Percentiles rank a stretch among this genome's conserved stretches.
These are phyloP conservation scores for Trochalopteron elliotii DNA, from an alignment of 2,113 vertebrate species.

Conservation along the genomic window DNA sequence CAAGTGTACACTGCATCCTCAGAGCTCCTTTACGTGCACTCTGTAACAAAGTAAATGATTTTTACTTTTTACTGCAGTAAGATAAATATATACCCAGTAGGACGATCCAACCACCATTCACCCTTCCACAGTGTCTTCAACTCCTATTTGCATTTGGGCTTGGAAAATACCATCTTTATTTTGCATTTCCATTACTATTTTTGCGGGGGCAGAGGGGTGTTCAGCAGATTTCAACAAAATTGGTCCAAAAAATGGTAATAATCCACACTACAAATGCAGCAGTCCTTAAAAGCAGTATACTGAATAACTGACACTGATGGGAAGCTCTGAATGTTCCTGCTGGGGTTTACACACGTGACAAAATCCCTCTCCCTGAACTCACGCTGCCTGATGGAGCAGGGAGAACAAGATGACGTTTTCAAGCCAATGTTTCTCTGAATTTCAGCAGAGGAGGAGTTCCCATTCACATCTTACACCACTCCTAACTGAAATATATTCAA, in stretches of 20 bases:
- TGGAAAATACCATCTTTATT: not conserved
- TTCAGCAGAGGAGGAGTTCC: not conserved
- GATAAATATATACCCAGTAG: slow-evolving; percentile 31
- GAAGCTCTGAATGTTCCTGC: not conserved
- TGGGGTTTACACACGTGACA: not conserved
- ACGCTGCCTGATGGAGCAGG: not conserved
- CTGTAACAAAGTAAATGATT: not conserved
- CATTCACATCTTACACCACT: not conserved
- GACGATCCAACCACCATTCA: slow-evolving; percentile 60
- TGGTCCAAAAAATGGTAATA: not conserved
- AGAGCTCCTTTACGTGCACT: not conserved
- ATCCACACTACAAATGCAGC: not conserved
- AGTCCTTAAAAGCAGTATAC: not conserved
- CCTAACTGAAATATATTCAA: not conserved
- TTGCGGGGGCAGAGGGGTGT: not conserved
- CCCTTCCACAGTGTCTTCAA: not conserved
- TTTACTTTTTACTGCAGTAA: not conserved
- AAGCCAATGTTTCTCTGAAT: not conserved
- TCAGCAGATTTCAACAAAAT: not conserved
- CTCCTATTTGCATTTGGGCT: not conserved
- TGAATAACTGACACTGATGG: not conserved
- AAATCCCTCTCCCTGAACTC: not conserved
- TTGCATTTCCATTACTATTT: not conserved
- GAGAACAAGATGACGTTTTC: not conserved
- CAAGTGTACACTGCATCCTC: not conserved